Conservation (phyloP, 2,888 invertebrate genomes). For the Drosophila percnosoma region DNA sequence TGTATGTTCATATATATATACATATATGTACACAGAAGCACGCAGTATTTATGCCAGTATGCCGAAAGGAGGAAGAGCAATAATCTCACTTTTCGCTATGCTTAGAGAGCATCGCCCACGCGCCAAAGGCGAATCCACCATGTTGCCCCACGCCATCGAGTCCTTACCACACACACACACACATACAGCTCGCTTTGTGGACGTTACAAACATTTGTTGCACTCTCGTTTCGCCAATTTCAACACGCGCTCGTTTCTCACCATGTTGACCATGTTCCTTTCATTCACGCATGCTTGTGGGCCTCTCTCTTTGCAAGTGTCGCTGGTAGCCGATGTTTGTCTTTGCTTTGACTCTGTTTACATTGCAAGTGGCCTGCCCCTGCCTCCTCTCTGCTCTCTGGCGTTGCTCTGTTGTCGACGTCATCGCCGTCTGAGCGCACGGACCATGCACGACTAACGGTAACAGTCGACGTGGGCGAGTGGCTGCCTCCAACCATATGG, state of each 20-base stretch:
- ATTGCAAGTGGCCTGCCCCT: conserved; percentile 35
- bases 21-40: conserved; percentile 1
- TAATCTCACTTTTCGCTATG: conserved; percentile 57
- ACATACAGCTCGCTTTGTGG: conserved; percentile 43
- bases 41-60: conserved; percentile 70
- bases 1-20: conserved; percentile 2
- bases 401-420: conserved; percentile 16
- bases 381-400: neutral
- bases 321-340: neutral
- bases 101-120: conserved; percentile 56
- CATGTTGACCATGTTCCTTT: conserved; percentile 14
- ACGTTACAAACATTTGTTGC: conserved; percentile 67
- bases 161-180: conserved; percentile 18
- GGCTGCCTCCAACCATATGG: conserved; percentile 60
- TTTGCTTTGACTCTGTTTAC: conserved; percentile 61
- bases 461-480: conserved; percentile 32
- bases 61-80: conserved; percentile 57
- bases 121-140: conserved; percentile 34
- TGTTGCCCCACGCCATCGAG: conserved; percentile 12
- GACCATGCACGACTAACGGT: conserved; percentile 12
- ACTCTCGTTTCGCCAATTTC: conserved; percentile 50
- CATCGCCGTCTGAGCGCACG: conserved; percentile 39
- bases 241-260: conserved; percentile 49
- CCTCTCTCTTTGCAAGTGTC: conserved; percentile 12
- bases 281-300: conserved; percentile 20